Evolutionary conservation across 2,113 vertebrate genomes (phyloP).

Genomic region (Aegotheles bennettii): DNA sequence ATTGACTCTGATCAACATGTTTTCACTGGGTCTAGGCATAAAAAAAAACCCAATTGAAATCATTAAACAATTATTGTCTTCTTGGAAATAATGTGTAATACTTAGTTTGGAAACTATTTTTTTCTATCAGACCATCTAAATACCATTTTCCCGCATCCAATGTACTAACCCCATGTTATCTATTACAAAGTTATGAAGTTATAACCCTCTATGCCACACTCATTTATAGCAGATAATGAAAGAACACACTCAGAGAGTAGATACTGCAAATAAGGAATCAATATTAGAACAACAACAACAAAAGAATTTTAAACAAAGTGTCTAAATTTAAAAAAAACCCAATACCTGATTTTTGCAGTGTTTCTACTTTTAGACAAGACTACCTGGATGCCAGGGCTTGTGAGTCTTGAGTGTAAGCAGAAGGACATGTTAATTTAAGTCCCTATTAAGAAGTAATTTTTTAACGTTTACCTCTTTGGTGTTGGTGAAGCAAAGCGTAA

Average conservation of each 20-base stretch:
- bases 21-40: slow-evolving; percentile 90
- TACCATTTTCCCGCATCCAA: not conserved
- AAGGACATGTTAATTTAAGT: not conserved
- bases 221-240: not conserved
- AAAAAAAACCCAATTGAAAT: not conserved
- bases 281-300: not conserved
- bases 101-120: not conserved
- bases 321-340: not conserved
- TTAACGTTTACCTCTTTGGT: slow-evolving; percentile 86
- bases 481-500: slow-evolving; percentile 97
- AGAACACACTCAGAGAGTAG: not conserved
- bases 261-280: not conserved
- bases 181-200: not conserved
- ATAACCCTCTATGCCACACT: not conserved
- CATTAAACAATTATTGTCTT: not conserved
- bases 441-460: not conserved
- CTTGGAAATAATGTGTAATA: not conserved
- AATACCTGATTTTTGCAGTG: not conserved
- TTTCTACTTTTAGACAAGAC: not conserved
- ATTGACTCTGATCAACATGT: slow-evolving; percentile 98
- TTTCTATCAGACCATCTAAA: not conserved
- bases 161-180: not conserved
- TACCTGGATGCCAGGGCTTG: not conserved
- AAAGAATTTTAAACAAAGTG: not conserved
- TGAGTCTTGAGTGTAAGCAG: not conserved